Conservation (phyloP, 2,113 vertebrate genomes). For the Eurystomus gularis region DNA sequence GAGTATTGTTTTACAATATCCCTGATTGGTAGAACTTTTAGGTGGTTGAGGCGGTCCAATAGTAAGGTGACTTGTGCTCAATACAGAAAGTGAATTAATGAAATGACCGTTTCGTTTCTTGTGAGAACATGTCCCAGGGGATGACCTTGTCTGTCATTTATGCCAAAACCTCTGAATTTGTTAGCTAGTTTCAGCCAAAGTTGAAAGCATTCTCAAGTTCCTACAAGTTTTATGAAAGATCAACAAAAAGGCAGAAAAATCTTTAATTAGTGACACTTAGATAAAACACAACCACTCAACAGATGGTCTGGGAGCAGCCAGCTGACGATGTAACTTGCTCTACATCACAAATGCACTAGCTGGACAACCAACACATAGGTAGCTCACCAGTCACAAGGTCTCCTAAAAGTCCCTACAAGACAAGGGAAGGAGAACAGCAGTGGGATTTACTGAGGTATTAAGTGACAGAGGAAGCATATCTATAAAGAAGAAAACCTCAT, state of each 20-base stretch:
- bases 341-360: background rate
- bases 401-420: background rate
- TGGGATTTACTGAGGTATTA: background rate
- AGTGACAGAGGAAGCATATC: background rate
- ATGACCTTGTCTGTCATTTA: background rate
- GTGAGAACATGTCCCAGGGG: background rate
- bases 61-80: background rate
- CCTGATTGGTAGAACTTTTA: background rate
- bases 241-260: background rate
- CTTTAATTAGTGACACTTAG: background rate
- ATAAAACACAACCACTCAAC: background rate
- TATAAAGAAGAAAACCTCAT: background rate
- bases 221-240: background rate
- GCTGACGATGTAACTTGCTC: accelerated
- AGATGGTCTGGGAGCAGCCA: background rate
- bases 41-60: background rate
- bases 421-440: background rate
- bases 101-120: background rate
- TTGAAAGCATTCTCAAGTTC: background rate
- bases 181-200: background rate
- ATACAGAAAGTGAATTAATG: background rate
- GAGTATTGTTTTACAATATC: background rate
- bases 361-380: background rate
- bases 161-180: background rate
- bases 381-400: background rate